Evolutionary conservation across 2,888 invertebrate genomes (phyloP), one percentile per base, ranked within the genome.

Genomic region (Ophion slaviceki): DNA sequence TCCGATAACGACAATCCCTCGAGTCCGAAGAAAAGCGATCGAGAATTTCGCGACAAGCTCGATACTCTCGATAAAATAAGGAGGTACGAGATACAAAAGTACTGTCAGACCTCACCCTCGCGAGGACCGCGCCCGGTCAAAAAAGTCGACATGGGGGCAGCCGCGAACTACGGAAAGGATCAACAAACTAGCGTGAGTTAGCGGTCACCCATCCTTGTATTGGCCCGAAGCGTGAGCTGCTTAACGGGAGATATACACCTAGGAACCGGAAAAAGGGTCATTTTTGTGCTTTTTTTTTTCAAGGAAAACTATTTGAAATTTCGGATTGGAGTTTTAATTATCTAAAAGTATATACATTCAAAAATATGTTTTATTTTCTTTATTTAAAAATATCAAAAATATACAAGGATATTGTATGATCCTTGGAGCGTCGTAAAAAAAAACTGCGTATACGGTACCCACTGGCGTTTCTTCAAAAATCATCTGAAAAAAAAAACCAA

Each of bases 81-180:
- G 45, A 93, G 92, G 88, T 93, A 94, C 88, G 93, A 91, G 92
- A 93, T 36, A 93, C 94, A 2, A 90, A 94, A 68, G 93, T 94
- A 94, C 75, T 87, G 88, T 71, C 91, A 89, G 82, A 88, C 87
- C 45, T 94, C 95, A 77, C 94, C 95, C 75, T 89, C 90, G 10
- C 94, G 94, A 89, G 86, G 90, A 24, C 87, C 91, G 5, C 94
- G 95, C 88, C 92, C 94, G 20, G 91, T 95, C 5, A 96, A 96
- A 90, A 95, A 95, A 90, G 95, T 96, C 47, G 96, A 96, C 90
- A 92, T 96, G 70, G 96, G 96, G 78, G 97, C 97, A 61, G 97
- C 97, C 5, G 96, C 96, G 2, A 95, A 95, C 90, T 97, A 96
- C 91, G 96, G 96, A n/a, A 95, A 95, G 91, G 94, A 92, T 71